These are phyloP conservation scores for Protonibea diacanthus DNA, from an alignment of 2,797 vertebrate species.

Conservation along the genomic window DNA sequence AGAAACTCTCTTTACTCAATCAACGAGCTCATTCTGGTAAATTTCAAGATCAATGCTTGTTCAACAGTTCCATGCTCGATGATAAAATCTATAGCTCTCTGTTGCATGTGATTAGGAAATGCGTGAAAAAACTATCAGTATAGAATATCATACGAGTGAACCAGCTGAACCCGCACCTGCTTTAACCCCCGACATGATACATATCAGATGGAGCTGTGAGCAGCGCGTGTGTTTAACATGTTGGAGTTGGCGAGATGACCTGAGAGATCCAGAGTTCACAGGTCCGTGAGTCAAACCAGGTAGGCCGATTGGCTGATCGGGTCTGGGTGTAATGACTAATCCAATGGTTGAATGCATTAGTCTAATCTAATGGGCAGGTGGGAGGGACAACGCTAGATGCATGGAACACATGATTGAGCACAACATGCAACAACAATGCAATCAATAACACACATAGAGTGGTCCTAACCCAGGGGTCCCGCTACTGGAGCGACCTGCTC, in stretches of 20 bases:
- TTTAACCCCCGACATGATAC: background rate
- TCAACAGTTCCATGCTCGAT: conserved; percentile 46
- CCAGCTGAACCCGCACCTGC: conserved; percentile 34
- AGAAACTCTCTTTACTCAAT: conserved; percentile 35
- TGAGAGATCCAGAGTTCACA: conserved; percentile 60
- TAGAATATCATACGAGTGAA: conserved; percentile 63
- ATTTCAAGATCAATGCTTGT: conserved; percentile 52
- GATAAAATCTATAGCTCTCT: conserved; percentile 73
- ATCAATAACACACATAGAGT: conserved; percentile 95
- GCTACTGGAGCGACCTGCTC: conserved; percentile 60
- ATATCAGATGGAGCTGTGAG: conserved; percentile 50
- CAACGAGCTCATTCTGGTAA: conserved; percentile 48
- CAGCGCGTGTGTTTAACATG: conserved; percentile 64
- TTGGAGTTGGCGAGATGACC: conserved; percentile 65
- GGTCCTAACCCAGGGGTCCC: conserved; percentile 85
- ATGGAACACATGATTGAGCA: conserved; percentile 93
- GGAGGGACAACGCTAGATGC: conserved; percentile 92
- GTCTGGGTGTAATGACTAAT: conserved; percentile 97
- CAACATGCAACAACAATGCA: conserved; percentile 91
- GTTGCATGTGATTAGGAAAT: conserved; percentile 77
- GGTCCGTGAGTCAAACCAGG: conserved; percentile 85
- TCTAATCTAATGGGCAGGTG: conserved; percentile 96
- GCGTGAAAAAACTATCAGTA: conserved; percentile 51
- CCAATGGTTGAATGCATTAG: conserved; percentile 99
- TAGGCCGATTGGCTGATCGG: conserved; percentile 95